phyloP scores from a whole-genome alignment of 2,888 invertebrate species.

The Sesia bembeciformis region DNA sequence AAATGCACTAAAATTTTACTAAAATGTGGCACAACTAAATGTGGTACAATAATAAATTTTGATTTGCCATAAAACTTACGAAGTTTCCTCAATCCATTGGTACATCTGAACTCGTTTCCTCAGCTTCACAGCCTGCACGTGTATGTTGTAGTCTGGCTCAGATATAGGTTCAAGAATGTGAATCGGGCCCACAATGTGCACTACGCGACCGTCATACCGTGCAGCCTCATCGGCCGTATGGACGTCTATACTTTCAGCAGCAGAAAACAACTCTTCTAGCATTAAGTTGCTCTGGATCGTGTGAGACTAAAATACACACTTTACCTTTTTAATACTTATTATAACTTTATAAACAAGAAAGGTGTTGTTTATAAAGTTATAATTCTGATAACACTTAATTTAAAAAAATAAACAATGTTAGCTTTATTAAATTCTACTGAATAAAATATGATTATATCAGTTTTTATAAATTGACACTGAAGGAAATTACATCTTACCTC shows the following conservation, averaged over 20 bases:
- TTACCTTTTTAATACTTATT: too few relatives aligned
- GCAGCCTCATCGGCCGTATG: constrained; percentile 79
- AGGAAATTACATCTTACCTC: constrained; percentile 73
- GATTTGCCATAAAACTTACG: constrained; percentile 44
- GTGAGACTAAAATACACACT: constrained; percentile 72
- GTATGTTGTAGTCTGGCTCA: constrained; percentile 89
- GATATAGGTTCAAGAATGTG: constrained; percentile 86
- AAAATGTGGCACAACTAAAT: too few relatives aligned
- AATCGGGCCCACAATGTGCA: constrained; percentile 85
- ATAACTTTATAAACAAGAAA: too few relatives aligned
- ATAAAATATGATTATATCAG: not conserved
- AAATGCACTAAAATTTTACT: too few relatives aligned
- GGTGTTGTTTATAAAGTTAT: too few relatives aligned
- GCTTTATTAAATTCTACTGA: not conserved
- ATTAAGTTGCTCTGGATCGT: constrained; percentile 87
- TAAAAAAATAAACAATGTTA: too few relatives aligned
- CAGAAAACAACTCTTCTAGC: constrained; percentile 81
- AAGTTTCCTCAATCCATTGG: constrained; percentile 91
- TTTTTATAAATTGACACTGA: not conserved
- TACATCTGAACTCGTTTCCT: constrained; percentile 93
- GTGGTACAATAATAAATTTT: too few relatives aligned
- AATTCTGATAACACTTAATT: too few relatives aligned
- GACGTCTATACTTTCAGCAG: constrained; percentile 74
- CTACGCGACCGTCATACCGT: constrained; percentile 82
- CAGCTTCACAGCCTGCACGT: constrained; percentile 87